A percentile compares a stretch with the other conserved stretches of the same genome.
These are phyloP conservation scores for Salvelinus sp. DNA, from an alignment of 2,113 vertebrate genomes.

Conservation along the genomic window DNA sequence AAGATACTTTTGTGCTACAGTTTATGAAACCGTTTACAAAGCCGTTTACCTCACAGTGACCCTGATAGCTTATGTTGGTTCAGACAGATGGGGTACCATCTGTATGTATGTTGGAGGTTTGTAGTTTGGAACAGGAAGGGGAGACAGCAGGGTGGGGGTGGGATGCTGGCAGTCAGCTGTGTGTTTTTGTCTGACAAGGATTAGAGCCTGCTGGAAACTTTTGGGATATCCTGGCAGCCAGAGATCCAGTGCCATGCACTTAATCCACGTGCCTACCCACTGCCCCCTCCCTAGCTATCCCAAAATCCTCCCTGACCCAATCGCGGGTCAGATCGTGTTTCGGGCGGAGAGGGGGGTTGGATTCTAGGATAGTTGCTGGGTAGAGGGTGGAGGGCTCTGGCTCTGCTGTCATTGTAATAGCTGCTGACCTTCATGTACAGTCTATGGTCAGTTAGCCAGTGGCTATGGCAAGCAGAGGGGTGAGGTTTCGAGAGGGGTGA, in stretches of 20 bases:
- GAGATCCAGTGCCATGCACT: constrained; percentile 37
- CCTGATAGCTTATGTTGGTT: constrained; percentile 5
- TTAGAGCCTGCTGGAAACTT: constrained; percentile 44
- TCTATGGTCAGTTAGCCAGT: background rate
- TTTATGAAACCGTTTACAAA: constrained; percentile 11
- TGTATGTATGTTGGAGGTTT: background rate
- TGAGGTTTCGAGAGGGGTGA: constrained; percentile 1
- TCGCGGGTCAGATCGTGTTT: constrained; percentile 53
- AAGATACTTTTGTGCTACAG: background rate
- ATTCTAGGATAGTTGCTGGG: constrained; percentile 51
- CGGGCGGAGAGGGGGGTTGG: constrained; percentile 30
- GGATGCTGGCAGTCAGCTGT: background rate
- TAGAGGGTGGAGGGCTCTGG: constrained; percentile 16
- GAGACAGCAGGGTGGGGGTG: background rate
- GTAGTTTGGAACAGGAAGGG: background rate
- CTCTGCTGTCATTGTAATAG: constrained; percentile 27
- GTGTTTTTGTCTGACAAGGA: constrained; percentile 19
- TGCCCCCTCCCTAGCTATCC: background rate
- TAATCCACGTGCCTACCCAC: constrained; percentile 41
- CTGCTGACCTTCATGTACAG: constrained; percentile 46
- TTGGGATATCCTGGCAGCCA: constrained; percentile 35
- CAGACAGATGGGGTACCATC: background rate
- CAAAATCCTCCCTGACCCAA: constrained; percentile 13
- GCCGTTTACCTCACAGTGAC: constrained; percentile 25
- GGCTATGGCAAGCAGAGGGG: background rate